These are phyloP conservation scores for Alcedo quadribrachys DNA, from an alignment of 2,797 vertebrate species.

Conservation along the genomic window DNA sequence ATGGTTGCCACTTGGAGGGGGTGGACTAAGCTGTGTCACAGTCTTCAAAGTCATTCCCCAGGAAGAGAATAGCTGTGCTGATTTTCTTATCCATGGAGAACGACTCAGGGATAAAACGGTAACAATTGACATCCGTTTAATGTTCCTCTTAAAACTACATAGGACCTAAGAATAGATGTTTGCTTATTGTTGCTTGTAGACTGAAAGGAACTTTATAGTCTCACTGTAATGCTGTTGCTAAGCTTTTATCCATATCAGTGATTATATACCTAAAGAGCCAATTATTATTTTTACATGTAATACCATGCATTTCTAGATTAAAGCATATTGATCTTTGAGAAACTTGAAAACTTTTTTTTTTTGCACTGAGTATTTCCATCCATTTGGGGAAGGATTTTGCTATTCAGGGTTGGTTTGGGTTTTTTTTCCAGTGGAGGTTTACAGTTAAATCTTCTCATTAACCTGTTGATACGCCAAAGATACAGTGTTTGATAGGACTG, in stretches of 20 bases:
- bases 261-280: background rate
- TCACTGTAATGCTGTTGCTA: background rate
- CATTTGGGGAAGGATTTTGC: background rate
- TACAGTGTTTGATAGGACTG: background rate
- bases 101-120: conserved; percentile 98
- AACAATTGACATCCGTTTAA: conserved; percentile 68
- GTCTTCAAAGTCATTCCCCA: conserved; percentile 93
- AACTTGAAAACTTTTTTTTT: background rate
- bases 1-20: conserved; percentile 95
- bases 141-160: background rate
- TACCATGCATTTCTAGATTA: background rate
- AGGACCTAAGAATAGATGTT: background rate
- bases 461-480: background rate
- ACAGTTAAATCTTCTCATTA: background rate
- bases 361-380: background rate
- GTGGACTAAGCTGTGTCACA: conserved; percentile 96
- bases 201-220: background rate
- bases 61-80: conserved; percentile 89
- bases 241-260: background rate
- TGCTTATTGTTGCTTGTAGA: background rate
- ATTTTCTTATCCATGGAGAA: conserved; percentile 98
- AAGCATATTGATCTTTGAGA: background rate
- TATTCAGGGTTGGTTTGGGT: background rate
- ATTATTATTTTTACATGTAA: background rate
- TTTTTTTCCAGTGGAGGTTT: background rate